Conservation (phyloP, 2,797 vertebrate genomes). For the Hydrolagus colliei region DNA sequence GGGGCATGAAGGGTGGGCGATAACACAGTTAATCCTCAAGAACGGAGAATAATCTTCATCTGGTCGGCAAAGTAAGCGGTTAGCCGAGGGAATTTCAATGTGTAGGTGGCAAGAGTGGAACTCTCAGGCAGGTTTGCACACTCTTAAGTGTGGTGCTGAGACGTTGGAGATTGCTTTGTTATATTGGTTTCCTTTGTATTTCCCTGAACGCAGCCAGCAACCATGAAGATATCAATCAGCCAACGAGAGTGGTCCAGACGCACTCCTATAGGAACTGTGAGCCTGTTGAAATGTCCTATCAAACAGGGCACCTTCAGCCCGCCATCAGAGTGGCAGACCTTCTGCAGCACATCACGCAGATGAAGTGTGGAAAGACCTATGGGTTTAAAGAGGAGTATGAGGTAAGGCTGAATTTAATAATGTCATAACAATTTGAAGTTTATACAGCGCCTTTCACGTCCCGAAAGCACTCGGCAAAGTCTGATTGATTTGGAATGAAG, state of each 20-base stretch:
- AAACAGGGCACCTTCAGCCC: conserved; percentile 86
- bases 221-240: conserved; percentile 80
- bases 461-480: too few species aligned
- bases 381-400: conserved; percentile 93
- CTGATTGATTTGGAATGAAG: too few species aligned
- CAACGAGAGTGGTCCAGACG: conserved; percentile 85
- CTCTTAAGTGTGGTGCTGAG: neutral
- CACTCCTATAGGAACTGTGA: conserved; percentile 87
- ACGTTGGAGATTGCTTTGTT: neutral
- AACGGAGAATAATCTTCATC: neutral
- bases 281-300: conserved; percentile 90
- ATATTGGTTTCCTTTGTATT: neutral
- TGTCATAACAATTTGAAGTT: too few species aligned
- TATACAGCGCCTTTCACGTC: too few species aligned
- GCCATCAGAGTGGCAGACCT: conserved; percentile 91
- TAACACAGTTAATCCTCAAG: too few species aligned
- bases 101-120: neutral
- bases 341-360: conserved; percentile 96
- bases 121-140: neutral
- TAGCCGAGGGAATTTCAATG: neutral
- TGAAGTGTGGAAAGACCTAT: conserved; percentile 93
- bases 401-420: conserved; percentile 52
- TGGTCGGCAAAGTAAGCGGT: neutral
- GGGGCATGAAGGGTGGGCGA: too few species aligned
- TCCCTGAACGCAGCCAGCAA: conserved; percentile 69